Evolutionary conservation across 2,797 vertebrate species (phyloP).

Genomic region (Octomys mimax): DNA sequence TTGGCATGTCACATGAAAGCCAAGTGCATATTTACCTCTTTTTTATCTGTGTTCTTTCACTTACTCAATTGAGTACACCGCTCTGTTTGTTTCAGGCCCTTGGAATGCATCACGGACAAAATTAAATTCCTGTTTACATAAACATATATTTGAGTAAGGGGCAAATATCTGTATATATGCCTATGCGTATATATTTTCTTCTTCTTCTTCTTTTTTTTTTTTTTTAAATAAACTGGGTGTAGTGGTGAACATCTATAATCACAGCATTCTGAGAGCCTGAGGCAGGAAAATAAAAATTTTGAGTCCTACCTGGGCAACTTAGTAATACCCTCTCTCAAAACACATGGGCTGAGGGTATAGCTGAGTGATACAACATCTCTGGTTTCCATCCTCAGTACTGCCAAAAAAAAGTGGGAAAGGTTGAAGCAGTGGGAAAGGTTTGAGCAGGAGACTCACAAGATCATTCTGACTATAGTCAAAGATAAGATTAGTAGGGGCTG

Average conservation of each 20-base stretch:
- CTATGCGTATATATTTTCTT: background rate
- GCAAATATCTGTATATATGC: background rate
- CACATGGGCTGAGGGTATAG: background rate
- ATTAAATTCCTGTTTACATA: constrained; percentile 12
- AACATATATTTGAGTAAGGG: constrained; percentile 2
- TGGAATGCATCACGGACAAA: background rate
- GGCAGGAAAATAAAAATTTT: background rate
- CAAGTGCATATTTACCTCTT: constrained; percentile 30
- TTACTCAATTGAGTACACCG: constrained; percentile 4
- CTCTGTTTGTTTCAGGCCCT: constrained; percentile 8
- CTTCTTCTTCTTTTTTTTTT: too few species aligned
- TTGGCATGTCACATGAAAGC: constrained; percentile 27
- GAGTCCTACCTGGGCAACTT: background rate
- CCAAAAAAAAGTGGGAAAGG: background rate
- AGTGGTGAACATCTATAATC: background rate
- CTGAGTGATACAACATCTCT: background rate
- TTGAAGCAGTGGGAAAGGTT: background rate
- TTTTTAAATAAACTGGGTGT: background rate
- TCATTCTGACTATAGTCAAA: constrained; percentile 20
- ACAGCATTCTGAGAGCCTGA: background rate
- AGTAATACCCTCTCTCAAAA: background rate
- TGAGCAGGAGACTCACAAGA: background rate
- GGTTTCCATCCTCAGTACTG: background rate
- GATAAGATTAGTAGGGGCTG: background rate
- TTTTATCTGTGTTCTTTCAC: background rate